A percentile compares a stretch with the other conserved stretches of the same genome.
Conservation (phyloP, 2,797 vertebrate species). For the Alauda arvensis region DNA sequence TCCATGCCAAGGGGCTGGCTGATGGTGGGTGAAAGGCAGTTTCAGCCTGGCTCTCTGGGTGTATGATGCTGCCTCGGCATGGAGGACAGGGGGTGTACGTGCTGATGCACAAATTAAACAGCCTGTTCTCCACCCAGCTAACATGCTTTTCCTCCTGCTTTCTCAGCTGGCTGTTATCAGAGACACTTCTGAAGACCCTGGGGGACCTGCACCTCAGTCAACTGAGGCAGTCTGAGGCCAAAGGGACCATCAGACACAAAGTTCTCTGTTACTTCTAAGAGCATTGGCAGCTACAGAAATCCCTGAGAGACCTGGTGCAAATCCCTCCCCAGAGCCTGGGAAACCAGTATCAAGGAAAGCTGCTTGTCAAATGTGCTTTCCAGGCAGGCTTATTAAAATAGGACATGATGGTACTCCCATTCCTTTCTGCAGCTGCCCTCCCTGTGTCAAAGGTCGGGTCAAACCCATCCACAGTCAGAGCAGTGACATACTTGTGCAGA, state of each 20-base stretch:
- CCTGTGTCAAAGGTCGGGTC: background rate
- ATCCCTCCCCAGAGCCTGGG: background rate
- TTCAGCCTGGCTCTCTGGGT: accelerated
- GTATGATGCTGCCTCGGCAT: accelerated
- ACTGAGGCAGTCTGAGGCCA: background rate
- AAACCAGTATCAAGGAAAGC: background rate
- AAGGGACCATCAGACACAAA: background rate
- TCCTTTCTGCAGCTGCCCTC: background rate
- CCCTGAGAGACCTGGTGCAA: background rate
- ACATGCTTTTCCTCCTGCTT: background rate
- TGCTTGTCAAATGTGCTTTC: background rate
- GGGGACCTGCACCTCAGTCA: background rate
- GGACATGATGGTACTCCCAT: accelerated
- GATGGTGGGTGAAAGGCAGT: accelerated
- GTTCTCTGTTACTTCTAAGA: background rate
- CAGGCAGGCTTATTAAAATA: background rate
- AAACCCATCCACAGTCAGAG: background rate
- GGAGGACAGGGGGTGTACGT: too few species aligned
- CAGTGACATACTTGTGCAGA: background rate
- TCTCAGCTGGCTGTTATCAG: background rate
- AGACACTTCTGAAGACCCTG: background rate
- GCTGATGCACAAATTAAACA: background rate
- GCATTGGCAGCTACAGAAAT: background rate
- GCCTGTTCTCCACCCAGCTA: background rate
- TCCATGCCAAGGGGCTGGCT: background rate